Percentiles rank a stretch among this genome's conserved stretches.
phyloP scores from a whole-genome alignment of 2,113 vertebrate species.

The Alaudala cheleensis region DNA sequence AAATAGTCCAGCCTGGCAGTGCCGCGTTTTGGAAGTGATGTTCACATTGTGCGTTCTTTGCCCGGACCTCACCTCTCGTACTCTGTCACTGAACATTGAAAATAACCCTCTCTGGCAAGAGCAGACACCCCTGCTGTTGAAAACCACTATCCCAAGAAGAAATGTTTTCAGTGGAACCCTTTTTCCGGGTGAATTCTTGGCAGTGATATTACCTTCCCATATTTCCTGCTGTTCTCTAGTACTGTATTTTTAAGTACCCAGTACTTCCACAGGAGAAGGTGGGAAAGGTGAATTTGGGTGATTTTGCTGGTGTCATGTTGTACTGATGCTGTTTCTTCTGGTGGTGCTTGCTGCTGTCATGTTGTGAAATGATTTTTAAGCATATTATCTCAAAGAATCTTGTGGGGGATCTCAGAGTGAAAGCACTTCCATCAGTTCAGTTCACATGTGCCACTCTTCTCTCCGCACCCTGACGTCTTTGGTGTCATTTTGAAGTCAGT shows the following conservation, averaged over 20 bases:
- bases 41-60: neutral
- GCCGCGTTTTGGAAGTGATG: neutral
- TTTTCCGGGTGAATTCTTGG: neutral
- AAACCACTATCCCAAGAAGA: neutral
- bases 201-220: neutral
- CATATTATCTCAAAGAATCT: neutral
- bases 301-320: neutral
- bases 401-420: neutral
- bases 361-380: neutral
- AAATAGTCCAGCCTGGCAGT: neutral
- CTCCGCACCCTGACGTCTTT: neutral
- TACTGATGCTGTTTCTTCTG: neutral
- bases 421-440: neutral
- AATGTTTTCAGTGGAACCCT: neutral
- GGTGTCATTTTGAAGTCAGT: neutral
- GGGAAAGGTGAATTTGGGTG: neutral
- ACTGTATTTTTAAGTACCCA: neutral
- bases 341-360: neutral
- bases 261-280: neutral
- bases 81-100: neutral
- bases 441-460: neutral
- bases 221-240: neutral
- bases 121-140: neutral
- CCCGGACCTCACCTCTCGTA: neutral
- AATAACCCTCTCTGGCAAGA: neutral